A percentile compares a stretch with the other conserved stretches of the same genome.
Conservation (phyloP, 2,113 vertebrate genomes). For the Charina bottae region DNA sequence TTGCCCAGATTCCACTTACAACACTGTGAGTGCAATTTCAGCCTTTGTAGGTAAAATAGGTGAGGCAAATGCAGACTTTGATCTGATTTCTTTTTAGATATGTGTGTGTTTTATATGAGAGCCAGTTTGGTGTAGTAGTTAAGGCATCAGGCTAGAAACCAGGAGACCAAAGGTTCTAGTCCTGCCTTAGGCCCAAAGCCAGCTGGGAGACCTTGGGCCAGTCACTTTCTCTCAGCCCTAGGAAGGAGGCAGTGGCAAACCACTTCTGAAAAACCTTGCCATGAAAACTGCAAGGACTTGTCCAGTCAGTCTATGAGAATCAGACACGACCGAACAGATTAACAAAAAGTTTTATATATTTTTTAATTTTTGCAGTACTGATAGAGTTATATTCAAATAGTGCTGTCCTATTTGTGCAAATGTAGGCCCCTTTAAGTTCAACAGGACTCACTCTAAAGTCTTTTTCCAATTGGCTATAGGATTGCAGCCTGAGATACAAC, state of each 20-base stretch:
- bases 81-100: neutral
- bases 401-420: neutral
- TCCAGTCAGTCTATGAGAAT: no score
- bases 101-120: neutral
- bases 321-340: no score
- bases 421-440: neutral
- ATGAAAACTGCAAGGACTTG: no score
- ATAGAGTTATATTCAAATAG: neutral
- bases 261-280: no score
- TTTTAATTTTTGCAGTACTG: neutral
- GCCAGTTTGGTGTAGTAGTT: no score
- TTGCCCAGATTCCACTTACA: slow-evolving; percentile 84
- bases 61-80: neutral
- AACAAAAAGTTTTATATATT: neutral
- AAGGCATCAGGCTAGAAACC: no score
- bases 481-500: neutral
- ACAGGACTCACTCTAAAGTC: neutral
- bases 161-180: no score
- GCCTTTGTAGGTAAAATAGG: neutral
- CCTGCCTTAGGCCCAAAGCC: no score
- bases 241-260: no score
- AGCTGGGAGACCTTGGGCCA: no score
- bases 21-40: slow-evolving; percentile 78
- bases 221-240: no score
- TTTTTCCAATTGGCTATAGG: neutral